Conservation (phyloP, 2,797 vertebrate species). For the Sciaenops ocellatus region DNA sequence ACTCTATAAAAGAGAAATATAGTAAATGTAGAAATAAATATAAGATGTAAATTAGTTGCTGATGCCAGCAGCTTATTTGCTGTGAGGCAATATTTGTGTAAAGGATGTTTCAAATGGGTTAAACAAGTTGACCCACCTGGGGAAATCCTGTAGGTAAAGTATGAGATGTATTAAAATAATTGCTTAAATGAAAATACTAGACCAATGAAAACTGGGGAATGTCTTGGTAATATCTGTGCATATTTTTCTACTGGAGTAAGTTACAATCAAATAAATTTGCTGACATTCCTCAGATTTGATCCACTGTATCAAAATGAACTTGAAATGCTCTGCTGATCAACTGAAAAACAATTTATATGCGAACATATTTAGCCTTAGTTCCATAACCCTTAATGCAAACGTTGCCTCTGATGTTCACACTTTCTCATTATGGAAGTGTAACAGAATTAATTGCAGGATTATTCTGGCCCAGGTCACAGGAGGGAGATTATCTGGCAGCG, state of each 20-base stretch:
- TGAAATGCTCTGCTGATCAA: not conserved
- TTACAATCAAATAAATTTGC: not conserved
- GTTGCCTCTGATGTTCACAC: not conserved
- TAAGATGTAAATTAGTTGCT: conserved; percentile 24
- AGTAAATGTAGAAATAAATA: not conserved
- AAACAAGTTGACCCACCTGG: conserved; percentile 24
- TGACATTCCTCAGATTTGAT: not conserved
- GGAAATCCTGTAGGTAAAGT: conserved; percentile 14
- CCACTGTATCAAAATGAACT: not conserved
- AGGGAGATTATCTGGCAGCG: conserved; percentile 41
- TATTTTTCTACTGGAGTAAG: conserved; percentile 7
- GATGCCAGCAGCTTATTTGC: conserved; percentile 21
- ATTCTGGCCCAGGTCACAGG: conserved; percentile 52
- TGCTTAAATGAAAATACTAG: not conserved
- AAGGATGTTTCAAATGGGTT: conserved; percentile 10
- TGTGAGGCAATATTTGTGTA: conserved; percentile 19
- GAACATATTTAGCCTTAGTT: not conserved
- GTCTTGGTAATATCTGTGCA: not conserved
- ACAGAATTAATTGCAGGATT: conserved; percentile 53
- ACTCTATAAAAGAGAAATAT: not conserved
- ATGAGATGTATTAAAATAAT: conserved; percentile 29
- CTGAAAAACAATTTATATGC: not conserved
- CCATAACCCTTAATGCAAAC: conserved; percentile 19
- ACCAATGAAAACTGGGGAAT: no score
- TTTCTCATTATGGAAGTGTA: conserved; percentile 50